Conservation (phyloP, 2,888 invertebrate species). For the Agrotis segetum region DNA sequence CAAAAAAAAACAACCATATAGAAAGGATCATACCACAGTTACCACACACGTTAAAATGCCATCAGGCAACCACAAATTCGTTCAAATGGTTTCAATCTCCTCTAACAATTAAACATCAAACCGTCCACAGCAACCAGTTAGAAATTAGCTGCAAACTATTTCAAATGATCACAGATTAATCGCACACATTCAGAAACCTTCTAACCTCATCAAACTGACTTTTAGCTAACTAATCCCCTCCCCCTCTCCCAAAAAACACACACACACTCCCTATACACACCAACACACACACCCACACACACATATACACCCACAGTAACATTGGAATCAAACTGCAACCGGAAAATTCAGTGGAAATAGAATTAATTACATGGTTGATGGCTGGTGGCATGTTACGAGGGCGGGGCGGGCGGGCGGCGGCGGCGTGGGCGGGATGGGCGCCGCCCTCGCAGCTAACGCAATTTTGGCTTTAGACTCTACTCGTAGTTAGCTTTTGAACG, state of each 20-base stretch:
- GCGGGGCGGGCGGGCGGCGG: slow-evolving; percentile 64
- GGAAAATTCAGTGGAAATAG: slow-evolving; percentile 75
- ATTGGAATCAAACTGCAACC: slow-evolving; percentile 57
- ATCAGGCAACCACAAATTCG: too few species aligned
- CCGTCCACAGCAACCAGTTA: neutral
- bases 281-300: slow-evolving; percentile 14
- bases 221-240: slow-evolving; percentile 14
- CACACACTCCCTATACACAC: slow-evolving; percentile 2
- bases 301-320: slow-evolving; percentile 32
- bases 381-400: slow-evolving; percentile 54
- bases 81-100: neutral
- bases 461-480: slow-evolving; percentile 71
- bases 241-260: neutral
- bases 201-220: slow-evolving; percentile 19
- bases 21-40: too few species aligned
- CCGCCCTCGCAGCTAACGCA: slow-evolving; percentile 71
- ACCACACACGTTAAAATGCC: too few species aligned
- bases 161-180: neutral
- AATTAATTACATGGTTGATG: slow-evolving; percentile 80
- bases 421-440: slow-evolving; percentile 62
- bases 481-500: slow-evolving; percentile 58
- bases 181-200: slow-evolving; percentile 10
- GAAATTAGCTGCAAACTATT: slow-evolving; percentile 1
- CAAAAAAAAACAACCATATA: too few species aligned
- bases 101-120: neutral